phyloP scores from a whole-genome alignment of 2,113 vertebrate species.

The Sigmodon hispidus region DNA sequence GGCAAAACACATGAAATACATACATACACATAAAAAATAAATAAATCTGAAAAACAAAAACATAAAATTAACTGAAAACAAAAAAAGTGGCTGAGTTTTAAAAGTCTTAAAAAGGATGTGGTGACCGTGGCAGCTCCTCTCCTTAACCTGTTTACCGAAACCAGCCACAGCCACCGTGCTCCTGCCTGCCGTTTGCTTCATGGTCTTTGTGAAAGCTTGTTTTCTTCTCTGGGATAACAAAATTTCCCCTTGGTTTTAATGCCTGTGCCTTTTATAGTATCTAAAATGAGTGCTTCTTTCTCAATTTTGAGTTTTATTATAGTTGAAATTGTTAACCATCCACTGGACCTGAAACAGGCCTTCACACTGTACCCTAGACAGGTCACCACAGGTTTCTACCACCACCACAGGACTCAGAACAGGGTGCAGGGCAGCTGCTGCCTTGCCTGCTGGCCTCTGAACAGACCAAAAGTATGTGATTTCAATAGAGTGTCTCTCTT shows the following conservation, averaged over 20 bases:
- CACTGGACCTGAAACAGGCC: not conserved
- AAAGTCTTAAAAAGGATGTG: not conserved
- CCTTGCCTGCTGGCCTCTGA: not conserved
- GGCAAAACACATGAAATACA: not conserved
- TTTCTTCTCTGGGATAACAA: constrained; percentile 26
- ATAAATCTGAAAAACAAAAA: not conserved
- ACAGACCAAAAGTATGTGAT: not conserved
- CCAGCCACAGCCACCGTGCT: not conserved
- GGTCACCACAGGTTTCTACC: not conserved
- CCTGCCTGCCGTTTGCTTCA: not conserved
- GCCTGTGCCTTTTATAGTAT: constrained; percentile 36
- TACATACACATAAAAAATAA: not conserved
- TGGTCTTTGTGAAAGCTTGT: not conserved
- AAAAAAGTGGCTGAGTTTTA: not conserved
- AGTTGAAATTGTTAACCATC: constrained; percentile 33
- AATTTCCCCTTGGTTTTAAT: constrained; percentile 23
- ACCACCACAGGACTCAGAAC: not conserved
- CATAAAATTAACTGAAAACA: not conserved
- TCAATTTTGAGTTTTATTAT: constrained; percentile 20
- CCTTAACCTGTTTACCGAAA: not conserved
- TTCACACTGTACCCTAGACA: not conserved
- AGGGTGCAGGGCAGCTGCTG: not conserved
- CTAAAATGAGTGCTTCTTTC: constrained; percentile 32
- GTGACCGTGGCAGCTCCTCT: not conserved
- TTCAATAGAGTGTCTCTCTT: not conserved